Evolutionary conservation across 2,797 vertebrate species (phyloP), one percentile per base, ranked within the genome.

Genomic region (Microchirus variegatus): DNA sequence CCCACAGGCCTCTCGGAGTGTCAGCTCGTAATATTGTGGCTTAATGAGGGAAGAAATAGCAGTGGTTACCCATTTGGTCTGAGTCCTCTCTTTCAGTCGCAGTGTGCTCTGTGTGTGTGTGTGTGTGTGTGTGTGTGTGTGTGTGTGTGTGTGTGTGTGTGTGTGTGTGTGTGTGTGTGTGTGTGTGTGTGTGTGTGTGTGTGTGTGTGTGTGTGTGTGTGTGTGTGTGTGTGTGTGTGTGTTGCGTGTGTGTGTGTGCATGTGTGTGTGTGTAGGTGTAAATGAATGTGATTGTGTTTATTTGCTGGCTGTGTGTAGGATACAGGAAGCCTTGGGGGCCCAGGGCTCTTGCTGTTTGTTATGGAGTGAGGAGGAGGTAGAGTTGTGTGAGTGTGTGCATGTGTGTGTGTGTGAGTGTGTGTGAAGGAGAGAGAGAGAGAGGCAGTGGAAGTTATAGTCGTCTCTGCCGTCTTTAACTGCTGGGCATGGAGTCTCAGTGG

Each of bases 391-490:
- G 80, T 54, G 48, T 74, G 63, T 42, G 57, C 71, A 73, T 63
- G 79, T 61, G 63, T 67, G 66, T 15, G 77, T 54, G 73, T 53
- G 62, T 31, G 43, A 18, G 40, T 26, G 44, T 35, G 19, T 40
- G 53, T 60, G 45, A 54, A 59, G 50, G 52, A 47, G 57, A 46
- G 45, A 42, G 46, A 75, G n/a, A 45, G 15, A 16, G 43, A 61
- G 51, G 63, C 50, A 69, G 70, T 73, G 63, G 68, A 85, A 80
- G 83, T 84, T 79, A 80, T 92, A 91, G 92, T 75, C 77, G 76
- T 90, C 91, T 94, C 90, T 92, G 89, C 90, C 90, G 89, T 91
- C 90, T 90, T 77, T 93, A 93, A 93, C 93, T 92, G 92, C 91
- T 90, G 89, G 91, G 90, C 91, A 93, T 78, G 84, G 90, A 93